Percentiles rank a stretch among this genome's conserved stretches.
These are phyloP conservation scores for Agrochola circellaris DNA, from an alignment of 2,888 invertebrate species.

Conservation along the genomic window DNA sequence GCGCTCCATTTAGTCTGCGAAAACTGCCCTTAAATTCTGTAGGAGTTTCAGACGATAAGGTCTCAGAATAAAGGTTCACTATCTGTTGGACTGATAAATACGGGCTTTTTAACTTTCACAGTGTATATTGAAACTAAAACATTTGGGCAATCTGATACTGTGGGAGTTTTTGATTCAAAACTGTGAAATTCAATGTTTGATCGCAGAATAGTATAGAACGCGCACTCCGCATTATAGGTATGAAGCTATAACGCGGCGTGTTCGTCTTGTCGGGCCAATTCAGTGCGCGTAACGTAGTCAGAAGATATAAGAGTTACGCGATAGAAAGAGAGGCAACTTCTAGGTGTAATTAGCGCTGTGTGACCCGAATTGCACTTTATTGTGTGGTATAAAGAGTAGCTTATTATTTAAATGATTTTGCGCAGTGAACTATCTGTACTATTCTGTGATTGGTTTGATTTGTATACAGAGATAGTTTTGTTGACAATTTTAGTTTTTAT, in stretches of 20 bases:
- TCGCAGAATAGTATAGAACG: no score
- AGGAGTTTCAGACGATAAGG: constrained; percentile 40
- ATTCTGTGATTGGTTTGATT: not conserved
- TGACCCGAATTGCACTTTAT: no score
- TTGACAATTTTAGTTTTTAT: not conserved
- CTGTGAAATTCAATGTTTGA: not conserved
- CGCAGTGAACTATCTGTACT: no score
- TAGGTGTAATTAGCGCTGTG: no score
- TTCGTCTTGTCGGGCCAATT: no score
- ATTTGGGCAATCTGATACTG: constrained; percentile 27
- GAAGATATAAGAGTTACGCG: no score
- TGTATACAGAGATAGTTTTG: not conserved
- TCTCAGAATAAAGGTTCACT: constrained; percentile 46
- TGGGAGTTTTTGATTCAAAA: not conserved
- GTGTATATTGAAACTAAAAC: constrained; percentile 42
- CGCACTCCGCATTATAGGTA: no score
- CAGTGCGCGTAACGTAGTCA: no score
- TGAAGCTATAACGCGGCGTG: no score
- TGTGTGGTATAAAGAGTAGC: no score
- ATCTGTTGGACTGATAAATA: constrained; percentile 45
- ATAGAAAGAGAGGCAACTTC: no score
- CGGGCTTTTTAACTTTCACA: constrained; percentile 31
- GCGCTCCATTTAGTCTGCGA: constrained; percentile 42
- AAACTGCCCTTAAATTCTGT: constrained; percentile 15
- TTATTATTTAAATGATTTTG: no score